Base-by-base conservation (phyloP, 2,888 invertebrate genomes). In the Tetanocera ferruginea region DNA sequence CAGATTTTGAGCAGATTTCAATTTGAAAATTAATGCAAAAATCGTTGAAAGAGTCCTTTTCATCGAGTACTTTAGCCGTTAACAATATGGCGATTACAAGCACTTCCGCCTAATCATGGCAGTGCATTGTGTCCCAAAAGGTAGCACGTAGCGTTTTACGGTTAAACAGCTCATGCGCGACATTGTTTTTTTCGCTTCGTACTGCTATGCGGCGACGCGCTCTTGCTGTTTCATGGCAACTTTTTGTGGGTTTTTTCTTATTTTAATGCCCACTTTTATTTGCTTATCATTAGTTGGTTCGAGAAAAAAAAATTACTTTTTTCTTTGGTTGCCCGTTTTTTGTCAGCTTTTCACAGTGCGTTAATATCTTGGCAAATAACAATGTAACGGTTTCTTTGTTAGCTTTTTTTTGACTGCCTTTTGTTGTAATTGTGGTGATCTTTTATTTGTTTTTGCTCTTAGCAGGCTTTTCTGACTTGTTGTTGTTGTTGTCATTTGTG, bases 281-380 rank as follows among this genome's bases (percentile, higher is more conserved):
- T 74, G 74, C 64, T 74, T 74, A 74, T 74, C 62, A 74, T 74
- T 74, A 74, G 64, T 55, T 67, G 31, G 28, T 64, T 60, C 11
- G 23, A 25, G 25, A 17, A 49, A 43, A 17, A 57, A 19, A 43
- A 57, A 37, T 57, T 72, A 60, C n/a, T 3, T 31, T 74, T 49
- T 25, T 51, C 49, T 34, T 49, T 62, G 19, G 43, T 31, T 37
- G 19, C 57, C 37, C 57, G 19, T 31, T 34, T 57, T 11, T 71
- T 71, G 17, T 60, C 17, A 11, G 9, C 11, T 71, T 52, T 71
- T 34, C 19, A 11, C 17, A 23, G 14, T 73, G 72, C 43, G 23
- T 49, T 70, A 28, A 28, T 64, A 14, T 28, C 37, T 37, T 6
- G 60, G 23, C 34, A 73, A 73, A 73, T 73, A 74, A 74, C 74